Evolutionary conservation across 2,113 vertebrate species (phyloP).

Genomic region (Atrichornis clamosus): DNA sequence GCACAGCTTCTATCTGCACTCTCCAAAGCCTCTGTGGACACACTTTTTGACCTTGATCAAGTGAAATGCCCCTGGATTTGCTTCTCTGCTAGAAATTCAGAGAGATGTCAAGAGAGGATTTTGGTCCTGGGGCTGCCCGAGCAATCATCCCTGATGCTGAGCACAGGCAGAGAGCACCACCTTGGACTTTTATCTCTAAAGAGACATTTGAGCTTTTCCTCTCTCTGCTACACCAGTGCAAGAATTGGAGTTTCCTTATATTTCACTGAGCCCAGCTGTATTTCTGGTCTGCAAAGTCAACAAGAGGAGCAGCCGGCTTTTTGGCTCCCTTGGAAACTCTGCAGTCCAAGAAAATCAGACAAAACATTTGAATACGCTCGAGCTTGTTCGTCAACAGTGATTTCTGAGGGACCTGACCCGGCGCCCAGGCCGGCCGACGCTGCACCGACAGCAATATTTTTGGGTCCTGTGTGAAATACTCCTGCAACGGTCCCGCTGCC

Average conservation of each 20-base stretch:
- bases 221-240: neutral
- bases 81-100: neutral
- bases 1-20: neutral
- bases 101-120: neutral
- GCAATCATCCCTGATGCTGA: neutral
- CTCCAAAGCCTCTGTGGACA: neutral
- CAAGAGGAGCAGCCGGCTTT: constrained; percentile 24
- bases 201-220: neutral
- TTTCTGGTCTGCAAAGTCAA: constrained; percentile 46
- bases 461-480: constrained; percentile 62
- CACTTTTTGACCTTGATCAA: neutral
- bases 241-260: neutral
- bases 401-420: constrained; percentile 55
- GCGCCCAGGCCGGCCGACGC: neutral
- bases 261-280: neutral
- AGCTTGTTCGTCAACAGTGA: constrained; percentile 44
- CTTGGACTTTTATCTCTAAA: neutral
- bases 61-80: neutral
- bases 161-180: neutral
- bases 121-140: neutral
- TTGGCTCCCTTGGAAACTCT: constrained; percentile 39
- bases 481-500: constrained; percentile 2
- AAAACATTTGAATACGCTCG: constrained; percentile 11
- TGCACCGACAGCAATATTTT: constrained; percentile 46
- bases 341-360: constrained; percentile 62